These are phyloP conservation scores for Lampris megalopsis DNA, from an alignment of 2,113 vertebrate species.

Conservation along the genomic window DNA sequence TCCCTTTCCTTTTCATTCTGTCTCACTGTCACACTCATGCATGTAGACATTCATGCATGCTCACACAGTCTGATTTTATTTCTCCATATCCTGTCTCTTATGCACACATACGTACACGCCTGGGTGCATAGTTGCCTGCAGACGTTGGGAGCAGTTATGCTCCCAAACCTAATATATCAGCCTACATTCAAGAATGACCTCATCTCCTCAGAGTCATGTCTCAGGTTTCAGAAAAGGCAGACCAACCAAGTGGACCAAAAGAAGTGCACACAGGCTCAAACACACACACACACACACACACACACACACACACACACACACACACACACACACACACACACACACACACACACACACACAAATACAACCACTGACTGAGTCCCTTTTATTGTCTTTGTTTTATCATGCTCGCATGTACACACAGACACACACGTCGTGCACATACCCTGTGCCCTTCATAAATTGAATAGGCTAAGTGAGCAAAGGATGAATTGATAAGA, in stretches of 20 bases:
- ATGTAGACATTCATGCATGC: background rate
- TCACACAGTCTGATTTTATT: background rate
- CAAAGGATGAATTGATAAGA: slow-evolving; percentile 1
- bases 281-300: background rate
- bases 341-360: background rate
- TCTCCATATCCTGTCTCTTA: background rate
- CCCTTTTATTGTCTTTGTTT: too few species aligned
- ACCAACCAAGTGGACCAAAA: slow-evolving; percentile 23
- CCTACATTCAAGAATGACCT: slow-evolving; percentile 66
- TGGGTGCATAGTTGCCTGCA: background rate
- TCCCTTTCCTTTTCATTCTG: too few species aligned
- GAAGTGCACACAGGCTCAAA: slow-evolving; percentile 2
- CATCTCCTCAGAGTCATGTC: slow-evolving; percentile 49
- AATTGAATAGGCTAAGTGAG: background rate
- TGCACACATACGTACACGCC: slow-evolving; percentile 6
- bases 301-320: too few species aligned
- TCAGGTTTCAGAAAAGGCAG: slow-evolving; percentile 65
- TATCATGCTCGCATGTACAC: background rate
- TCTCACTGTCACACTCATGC: background rate
- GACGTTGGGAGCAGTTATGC: slow-evolving; percentile 10
- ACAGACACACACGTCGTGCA: slow-evolving; percentile 16
- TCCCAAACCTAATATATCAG: slow-evolving; percentile 44
- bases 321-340: background rate
- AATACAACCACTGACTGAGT: background rate
- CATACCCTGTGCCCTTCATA: background rate